Evolutionary conservation across 2,888 invertebrate species (phyloP), one percentile per base, ranked within the genome.

Genomic region (Campoplex nolae): DNA sequence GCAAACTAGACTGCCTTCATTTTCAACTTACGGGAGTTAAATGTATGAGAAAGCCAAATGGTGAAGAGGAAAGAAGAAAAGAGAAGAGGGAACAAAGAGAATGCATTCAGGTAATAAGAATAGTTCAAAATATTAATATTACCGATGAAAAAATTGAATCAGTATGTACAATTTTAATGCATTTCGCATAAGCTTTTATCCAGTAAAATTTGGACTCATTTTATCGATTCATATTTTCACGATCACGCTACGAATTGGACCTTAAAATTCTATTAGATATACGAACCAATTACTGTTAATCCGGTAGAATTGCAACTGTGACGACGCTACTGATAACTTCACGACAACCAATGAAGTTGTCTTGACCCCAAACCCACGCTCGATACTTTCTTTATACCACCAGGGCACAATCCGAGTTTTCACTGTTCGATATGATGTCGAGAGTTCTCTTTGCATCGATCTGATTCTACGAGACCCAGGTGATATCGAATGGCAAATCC

Each of bases 1-100:
- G 91, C 91, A 91, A 92, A 92, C 92, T 92, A 92, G 92, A 92
- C 92, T 92, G 90, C 90, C 90, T 68, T 70, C 81, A 77, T 86
- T 83, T 77, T 73, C 51, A 74, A 73, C 74, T 77, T 78, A 83
- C 67, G 80, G 76, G 76, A 81, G 85, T 80, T 81, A 70, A 81
- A 76, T 75, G 28, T 28, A 62, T 65, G 71, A 67, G 42, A 38
- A 70, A 70, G 45, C 62, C 78, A 70, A 67, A 68, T 67, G 54
- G 75, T 48, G 78, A 65, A 48, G 71, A 48, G 16, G 56, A 75
- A 80, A 71, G 70, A 32, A 67, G 76, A 28, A 35, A 38, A n/a
- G 67, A 79, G 45, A 56, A 32, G 35, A 51, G 62, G 28, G 62
- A 54, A 67, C 28, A 38, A 42, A 73, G 48, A 51, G 32, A 32